phyloP scores from a whole-genome alignment of 1,140 invertebrate species.

The Dolichoris vasculosae region DNA sequence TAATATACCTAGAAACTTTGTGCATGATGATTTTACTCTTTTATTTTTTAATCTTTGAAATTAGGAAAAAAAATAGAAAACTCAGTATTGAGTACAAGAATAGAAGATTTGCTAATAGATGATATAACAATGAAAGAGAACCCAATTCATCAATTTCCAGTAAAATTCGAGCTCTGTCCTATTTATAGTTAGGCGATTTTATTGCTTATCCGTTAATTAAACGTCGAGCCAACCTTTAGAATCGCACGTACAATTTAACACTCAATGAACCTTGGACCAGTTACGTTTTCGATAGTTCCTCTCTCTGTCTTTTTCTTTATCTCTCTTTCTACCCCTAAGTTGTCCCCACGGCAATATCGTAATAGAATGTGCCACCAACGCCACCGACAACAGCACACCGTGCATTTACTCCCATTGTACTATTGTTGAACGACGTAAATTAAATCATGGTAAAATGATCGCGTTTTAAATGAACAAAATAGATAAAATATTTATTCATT shows the following conservation, averaged over 20 bases:
- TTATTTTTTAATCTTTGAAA: neutral
- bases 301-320: neutral
- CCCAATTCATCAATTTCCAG: conserved; percentile 47
- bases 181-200: conserved; percentile 43
- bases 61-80: neutral
- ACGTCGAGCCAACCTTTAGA: conserved; percentile 51
- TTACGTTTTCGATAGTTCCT: conserved; percentile 37
- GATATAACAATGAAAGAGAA: conserved; percentile 43
- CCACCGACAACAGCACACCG: conserved; percentile 25
- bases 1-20: neutral
- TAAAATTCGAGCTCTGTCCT: conserved; percentile 44
- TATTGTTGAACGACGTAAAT: conserved; percentile 45
- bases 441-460: conserved; percentile 36
- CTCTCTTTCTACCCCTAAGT: conserved; percentile 26
- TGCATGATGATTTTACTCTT: neutral
- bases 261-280: conserved; percentile 51
- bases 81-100: conserved; percentile 44
- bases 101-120: conserved; percentile 48
- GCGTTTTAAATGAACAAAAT: conserved; percentile 29
- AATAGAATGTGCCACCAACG: conserved; percentile 32
- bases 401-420: conserved; percentile 21
- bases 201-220: conserved; percentile 55
- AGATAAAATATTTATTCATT: conserved; percentile 19
- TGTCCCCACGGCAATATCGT: conserved; percentile 23
- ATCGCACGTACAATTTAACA: conserved; percentile 54